Conservation (phyloP, 2,888 invertebrate genomes). For the Cancer borealis region DNA sequence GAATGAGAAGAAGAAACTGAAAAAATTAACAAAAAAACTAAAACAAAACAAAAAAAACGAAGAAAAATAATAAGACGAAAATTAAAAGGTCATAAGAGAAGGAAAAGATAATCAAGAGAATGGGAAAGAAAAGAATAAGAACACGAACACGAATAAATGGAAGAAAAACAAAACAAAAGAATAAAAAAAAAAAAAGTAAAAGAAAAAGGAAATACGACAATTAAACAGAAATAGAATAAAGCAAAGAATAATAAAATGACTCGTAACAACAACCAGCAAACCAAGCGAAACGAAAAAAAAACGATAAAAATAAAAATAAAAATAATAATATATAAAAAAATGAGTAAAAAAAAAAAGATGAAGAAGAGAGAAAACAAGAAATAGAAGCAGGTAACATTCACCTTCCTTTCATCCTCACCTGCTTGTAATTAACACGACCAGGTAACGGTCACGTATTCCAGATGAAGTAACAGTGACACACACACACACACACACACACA, state of each 20-base stretch:
- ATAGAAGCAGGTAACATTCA: neutral
- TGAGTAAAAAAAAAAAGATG: neutral
- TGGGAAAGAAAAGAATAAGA: no score
- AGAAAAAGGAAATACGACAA: neutral
- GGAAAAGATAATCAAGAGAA: neutral
- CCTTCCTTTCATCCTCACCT: neutral
- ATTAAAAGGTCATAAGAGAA: no score
- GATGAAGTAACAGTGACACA: conserved; percentile 18
- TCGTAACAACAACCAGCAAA: neutral
- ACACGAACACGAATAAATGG: neutral
- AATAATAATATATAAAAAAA: neutral
- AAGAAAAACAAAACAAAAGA: neutral
- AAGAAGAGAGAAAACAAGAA: neutral
- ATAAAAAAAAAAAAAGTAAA: neutral
- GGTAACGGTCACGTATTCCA: neutral
- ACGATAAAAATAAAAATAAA: neutral
- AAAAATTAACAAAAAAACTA: no score
- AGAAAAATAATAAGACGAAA: no score
- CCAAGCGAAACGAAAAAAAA: neutral
- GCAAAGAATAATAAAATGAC: neutral
- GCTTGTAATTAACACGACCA: neutral
- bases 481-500: neutral
- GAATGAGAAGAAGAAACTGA: no score
- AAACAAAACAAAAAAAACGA: no score
- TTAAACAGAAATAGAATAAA: neutral